Evolutionary conservation across 1,140 invertebrate species (phyloP).

Genomic region (Ptiloglossa arizonensis): DNA sequence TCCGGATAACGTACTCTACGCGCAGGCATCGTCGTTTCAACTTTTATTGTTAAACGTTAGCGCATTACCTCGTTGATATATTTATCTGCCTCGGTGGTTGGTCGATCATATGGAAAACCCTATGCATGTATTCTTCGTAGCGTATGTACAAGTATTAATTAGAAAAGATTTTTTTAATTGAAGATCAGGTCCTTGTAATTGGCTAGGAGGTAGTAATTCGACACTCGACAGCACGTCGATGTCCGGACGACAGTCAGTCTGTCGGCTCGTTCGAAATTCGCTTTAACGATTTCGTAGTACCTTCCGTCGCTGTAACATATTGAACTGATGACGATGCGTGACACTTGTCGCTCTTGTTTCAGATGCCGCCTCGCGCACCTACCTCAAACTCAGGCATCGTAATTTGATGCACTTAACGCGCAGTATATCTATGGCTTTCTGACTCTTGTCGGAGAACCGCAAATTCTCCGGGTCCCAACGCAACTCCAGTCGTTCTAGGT

Average conservation of each 20-base stretch:
- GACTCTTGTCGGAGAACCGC: slow-evolving; percentile 99
- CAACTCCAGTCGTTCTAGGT: slow-evolving; percentile 95
- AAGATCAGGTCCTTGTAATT: slow-evolving; percentile 98
- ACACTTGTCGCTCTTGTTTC: neutral
- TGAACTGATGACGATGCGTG: neutral
- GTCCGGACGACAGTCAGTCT: slow-evolving; percentile 97
- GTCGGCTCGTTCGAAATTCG: slow-evolving; percentile 99
- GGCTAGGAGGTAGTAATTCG: slow-evolving; percentile 94
- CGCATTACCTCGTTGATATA: neutral
- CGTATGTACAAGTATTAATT: slow-evolving; percentile 3
- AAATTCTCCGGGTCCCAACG: slow-evolving; percentile 99
- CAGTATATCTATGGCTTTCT: slow-evolving; percentile 96
- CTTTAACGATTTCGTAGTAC: slow-evolving; percentile 99
- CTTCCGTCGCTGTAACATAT: slow-evolving; percentile 93
- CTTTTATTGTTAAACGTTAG: neutral
- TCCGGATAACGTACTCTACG: too few relatives aligned
- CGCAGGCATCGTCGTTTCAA: neutral
- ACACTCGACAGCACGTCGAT: slow-evolving; percentile 95
- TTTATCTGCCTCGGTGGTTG: neutral
- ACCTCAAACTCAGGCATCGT: slow-evolving; percentile 92
- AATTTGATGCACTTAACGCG: slow-evolving; percentile 94
- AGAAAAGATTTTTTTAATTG: slow-evolving; percentile 83
- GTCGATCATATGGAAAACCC: neutral
- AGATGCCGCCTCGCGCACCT: slow-evolving; percentile 53
- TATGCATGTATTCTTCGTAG: neutral